Conservation (phyloP, 2,797 vertebrate genomes). For the Cossypha niveicapilla region DNA sequence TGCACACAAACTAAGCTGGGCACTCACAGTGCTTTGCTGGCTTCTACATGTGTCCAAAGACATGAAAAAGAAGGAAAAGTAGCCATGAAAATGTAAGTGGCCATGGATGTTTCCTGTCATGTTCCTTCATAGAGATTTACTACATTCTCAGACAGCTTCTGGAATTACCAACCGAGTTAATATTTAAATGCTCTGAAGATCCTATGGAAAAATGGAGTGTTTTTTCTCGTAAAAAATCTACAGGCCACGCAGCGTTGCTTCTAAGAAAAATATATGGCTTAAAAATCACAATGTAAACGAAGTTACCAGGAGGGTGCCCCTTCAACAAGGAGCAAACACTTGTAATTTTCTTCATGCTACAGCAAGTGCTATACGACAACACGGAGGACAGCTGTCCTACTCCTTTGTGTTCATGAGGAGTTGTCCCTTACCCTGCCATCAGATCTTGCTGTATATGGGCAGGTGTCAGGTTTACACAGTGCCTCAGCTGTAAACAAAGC, state of each 20-base stretch:
- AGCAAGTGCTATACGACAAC: neutral
- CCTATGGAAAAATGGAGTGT: neutral
- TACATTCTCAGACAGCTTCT: neutral
- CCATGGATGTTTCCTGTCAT: neutral
- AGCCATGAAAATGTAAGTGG: neutral
- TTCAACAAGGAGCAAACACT: neutral
- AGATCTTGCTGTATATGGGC: neutral
- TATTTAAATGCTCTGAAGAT: neutral
- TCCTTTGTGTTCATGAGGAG: neutral
- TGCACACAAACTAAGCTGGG: neutral
- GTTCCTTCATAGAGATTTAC: neutral
- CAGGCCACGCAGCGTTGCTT: neutral
- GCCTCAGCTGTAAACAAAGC: neutral
- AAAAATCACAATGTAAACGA: neutral
- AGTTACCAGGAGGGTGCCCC: neutral
- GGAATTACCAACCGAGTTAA: neutral
- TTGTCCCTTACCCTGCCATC: neutral
- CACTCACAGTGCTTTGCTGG: neutral
- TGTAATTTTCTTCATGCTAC: neutral
- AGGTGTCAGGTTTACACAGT: neutral
- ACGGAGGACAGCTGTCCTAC: neutral
- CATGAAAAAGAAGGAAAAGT: neutral
- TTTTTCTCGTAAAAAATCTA: neutral
- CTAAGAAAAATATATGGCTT: neutral
- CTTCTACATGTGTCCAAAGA: neutral